Base-by-base conservation (phyloP, 2,888 invertebrate species). In the Deilephila elpenor region DNA sequence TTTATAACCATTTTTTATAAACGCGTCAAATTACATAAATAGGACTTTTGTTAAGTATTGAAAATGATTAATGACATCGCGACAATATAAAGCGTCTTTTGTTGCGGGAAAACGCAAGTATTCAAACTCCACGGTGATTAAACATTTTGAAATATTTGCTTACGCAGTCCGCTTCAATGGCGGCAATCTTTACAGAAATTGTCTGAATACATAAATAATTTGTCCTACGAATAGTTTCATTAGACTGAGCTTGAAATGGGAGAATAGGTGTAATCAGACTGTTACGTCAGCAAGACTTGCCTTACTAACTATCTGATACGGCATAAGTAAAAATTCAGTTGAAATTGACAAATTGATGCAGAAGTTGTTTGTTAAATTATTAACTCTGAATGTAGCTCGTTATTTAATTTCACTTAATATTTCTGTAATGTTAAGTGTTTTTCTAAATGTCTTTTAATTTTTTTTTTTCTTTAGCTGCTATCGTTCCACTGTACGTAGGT, bases 81-180 rank as follows among this genome's bases (percentile, higher is more conserved):
- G 56, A 56, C n/a, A 56, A 6, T 56, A 56, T 56, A n/a, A 56
- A 56, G 56, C 56, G 19, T 19, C 56, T 1, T 56, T 56, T 56
- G 56, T 56, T 56, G 56, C n/a, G 56, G 56, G 17, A 56, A 56
- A 56, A 56, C 56, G 56, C 56, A 56, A 56, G 56, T n/a, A 56
- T 56, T 56, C 56, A 56, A 56, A 56, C n/a, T 56, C n/a, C 56
- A n/a, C 6, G 56, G 56, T 56, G 56, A 56, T 56, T 56, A 56
- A 56, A 56, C 56, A 56, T 56, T 56, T n/a, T 56, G 56, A 56
- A 56, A 56, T 56, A 56, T 56, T 56, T 56, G 56, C 56, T 56
- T n/a, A n/a, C 56, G 56, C n/a, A 56, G 56, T 56, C n/a, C 56
- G 56, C 19, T 56, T 56, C 56, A 56, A 56, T 56, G n/a, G 56